These are phyloP conservation scores for Rutpela maculata DNA, from an alignment of 2,888 invertebrate genomes.

Conservation along the genomic window DNA sequence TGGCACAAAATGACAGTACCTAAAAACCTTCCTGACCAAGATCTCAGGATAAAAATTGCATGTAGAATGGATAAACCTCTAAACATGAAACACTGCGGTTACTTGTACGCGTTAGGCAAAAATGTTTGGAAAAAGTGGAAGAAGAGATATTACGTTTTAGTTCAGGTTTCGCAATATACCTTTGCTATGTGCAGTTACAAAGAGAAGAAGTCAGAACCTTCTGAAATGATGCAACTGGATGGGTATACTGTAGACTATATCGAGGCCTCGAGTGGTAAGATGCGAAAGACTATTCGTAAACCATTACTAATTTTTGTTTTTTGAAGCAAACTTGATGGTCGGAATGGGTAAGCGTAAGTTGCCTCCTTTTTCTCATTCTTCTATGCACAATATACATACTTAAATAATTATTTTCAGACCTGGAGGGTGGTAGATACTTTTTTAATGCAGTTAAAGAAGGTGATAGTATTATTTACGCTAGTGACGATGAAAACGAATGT, in stretches of 20 bases:
- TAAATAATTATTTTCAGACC: constrained; percentile 77
- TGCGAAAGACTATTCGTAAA: neutral
- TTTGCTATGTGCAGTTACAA: constrained; percentile 99
- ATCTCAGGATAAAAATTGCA: constrained; percentile 96
- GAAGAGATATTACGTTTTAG: constrained; percentile 97
- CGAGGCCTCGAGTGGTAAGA: constrained; percentile 92
- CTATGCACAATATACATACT: constrained; percentile 49
- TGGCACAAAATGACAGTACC: constrained; percentile 99
- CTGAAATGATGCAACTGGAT: constrained; percentile 99
- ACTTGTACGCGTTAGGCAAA: constrained; percentile 95
- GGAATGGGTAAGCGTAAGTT: constrained; percentile 86
- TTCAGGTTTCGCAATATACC: constrained; percentile 99
- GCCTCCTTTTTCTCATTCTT: constrained; percentile 57
- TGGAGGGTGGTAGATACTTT: constrained; percentile 95
- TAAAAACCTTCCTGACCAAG: constrained; percentile 96
- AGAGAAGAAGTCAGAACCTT: constrained; percentile 99
- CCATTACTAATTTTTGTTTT: constrained; percentile 48
- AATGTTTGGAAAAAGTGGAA: constrained; percentile 99
- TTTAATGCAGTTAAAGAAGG: constrained; percentile 99
- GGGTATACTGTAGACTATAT: constrained; percentile 99
- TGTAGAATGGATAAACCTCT: constrained; percentile 99
- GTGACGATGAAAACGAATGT: constrained; percentile 98
- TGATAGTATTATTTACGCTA: constrained; percentile 96
- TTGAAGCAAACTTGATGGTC: constrained; percentile 92
- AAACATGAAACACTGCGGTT: constrained; percentile 98